These are phyloP conservation scores for Clanis bilineata DNA, from an alignment of 2,888 invertebrate species.

Conservation along the genomic window DNA sequence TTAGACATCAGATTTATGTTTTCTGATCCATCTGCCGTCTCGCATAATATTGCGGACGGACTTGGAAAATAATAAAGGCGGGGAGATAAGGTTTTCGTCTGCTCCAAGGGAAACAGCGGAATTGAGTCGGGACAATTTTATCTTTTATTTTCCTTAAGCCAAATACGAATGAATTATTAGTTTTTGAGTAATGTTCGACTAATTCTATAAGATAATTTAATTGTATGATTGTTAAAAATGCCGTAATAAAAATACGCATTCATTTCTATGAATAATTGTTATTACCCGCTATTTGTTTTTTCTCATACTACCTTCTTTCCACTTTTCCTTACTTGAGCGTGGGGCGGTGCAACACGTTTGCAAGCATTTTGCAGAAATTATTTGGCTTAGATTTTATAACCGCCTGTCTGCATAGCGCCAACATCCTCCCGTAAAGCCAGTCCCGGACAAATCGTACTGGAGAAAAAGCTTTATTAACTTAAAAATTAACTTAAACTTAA, in stretches of 20 bases:
- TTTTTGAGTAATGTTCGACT: constrained; percentile 45
- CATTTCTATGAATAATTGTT: background rate
- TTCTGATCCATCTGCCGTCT: constrained; percentile 75
- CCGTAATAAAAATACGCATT: no score
- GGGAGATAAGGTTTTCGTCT: constrained; percentile 60
- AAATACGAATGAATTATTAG: constrained; percentile 57
- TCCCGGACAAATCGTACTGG: no score
- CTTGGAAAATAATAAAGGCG: constrained; percentile 75
- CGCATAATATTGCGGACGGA: constrained; percentile 75
- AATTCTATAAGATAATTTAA: background rate
- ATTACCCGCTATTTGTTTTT: background rate
- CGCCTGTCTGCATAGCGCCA: no score
- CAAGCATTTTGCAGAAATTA: no score
- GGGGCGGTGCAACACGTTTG: no score
- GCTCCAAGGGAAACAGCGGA: constrained; percentile 57
- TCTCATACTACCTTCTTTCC: no score
- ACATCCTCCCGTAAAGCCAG: no score
- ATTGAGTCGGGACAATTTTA: constrained; percentile 69
- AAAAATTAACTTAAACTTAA: no score
- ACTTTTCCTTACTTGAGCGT: no score
- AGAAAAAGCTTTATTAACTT: no score
- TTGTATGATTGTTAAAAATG: background rate
- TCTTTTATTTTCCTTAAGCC: constrained; percentile 66
- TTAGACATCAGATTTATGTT: constrained; percentile 76
- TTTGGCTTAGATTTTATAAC: no score